Evolutionary conservation across 2,797 vertebrate genomes (phyloP).

Genomic region (Mormyrus proboscirostris): DNA sequence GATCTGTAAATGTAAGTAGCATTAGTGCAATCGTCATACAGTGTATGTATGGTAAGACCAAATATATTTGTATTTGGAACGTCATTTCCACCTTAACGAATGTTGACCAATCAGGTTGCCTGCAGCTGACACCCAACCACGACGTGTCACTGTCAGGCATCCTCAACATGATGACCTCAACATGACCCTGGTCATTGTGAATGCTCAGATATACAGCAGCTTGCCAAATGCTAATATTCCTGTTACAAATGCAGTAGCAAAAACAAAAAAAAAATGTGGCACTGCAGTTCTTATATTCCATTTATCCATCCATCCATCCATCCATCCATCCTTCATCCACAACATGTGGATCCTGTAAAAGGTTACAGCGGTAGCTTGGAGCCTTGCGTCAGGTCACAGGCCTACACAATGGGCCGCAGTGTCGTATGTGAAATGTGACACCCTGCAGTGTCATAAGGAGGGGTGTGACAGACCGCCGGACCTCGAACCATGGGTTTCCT

Average conservation of each 20-base stretch:
- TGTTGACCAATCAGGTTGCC: not conserved
- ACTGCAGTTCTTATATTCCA: not conserved
- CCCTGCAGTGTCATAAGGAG: not conserved
- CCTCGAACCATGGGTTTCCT: not conserved
- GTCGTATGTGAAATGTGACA: not conserved
- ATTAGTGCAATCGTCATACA: not conserved
- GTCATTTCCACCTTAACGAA: not conserved
- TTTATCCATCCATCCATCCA: not conserved
- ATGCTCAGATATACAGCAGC: not conserved
- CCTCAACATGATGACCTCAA: not conserved
- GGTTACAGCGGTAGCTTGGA: not conserved
- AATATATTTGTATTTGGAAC: not conserved
- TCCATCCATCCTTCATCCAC: not conserved
- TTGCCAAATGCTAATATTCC: not conserved
- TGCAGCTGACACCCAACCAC: not conserved
- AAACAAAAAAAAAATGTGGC: too few species aligned
- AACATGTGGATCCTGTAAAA: not conserved
- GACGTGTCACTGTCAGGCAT: not conserved
- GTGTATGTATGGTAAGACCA: not conserved
- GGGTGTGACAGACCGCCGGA: not conserved
- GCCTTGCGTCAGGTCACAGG: not conserved
- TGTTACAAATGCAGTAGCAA: not conserved
- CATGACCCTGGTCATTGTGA: not conserved
- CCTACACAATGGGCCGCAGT: not conserved
- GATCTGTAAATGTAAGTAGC: not conserved